Percentiles rank a stretch among this genome's conserved stretches.
Conservation (phyloP, 2,888 invertebrate genomes). For the Polietes domitor region DNA sequence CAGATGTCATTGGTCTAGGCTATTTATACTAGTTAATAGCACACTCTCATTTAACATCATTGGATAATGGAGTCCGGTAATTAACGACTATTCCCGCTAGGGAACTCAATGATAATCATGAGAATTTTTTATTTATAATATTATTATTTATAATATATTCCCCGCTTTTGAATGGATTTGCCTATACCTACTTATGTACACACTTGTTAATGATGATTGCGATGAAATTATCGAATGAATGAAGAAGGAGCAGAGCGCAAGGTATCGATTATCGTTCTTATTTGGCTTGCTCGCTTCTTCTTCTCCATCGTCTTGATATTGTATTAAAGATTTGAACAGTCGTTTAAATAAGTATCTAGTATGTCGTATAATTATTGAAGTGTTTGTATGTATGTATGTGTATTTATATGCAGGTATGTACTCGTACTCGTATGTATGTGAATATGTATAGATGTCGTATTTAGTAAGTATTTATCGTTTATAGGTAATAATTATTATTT, state of each 20-base stretch:
- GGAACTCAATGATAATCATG: too few relatives aligned
- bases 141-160: too few relatives aligned
- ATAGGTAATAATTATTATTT: slow-evolving; percentile 27
- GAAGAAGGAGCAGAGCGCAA: background rate
- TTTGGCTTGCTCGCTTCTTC: background rate
- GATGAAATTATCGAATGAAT: background rate
- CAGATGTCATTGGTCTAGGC: too few relatives aligned
- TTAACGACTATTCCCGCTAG: too few relatives aligned
- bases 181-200: slow-evolving; percentile 36
- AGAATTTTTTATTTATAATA: too few relatives aligned
- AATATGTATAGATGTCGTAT: slow-evolving; percentile 28
- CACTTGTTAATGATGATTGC: background rate
- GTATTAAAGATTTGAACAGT: slow-evolving; percentile 66
- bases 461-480: slow-evolving; percentile 17
- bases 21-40: too few relatives aligned
- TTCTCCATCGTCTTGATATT: slow-evolving; percentile 7
- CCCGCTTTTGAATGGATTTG: slow-evolving; percentile 25
- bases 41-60: too few relatives aligned
- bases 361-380: slow-evolving; percentile 48
- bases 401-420: slow-evolving; percentile 55
- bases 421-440: slow-evolving; percentile 38
- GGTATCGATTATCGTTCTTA: background rate
- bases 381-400: slow-evolving; percentile 45
- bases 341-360: slow-evolving; percentile 64
- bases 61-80: too few relatives aligned